phyloP scores from a whole-genome alignment of 2,113 vertebrate species.

The Neogobius melanostomus region DNA sequence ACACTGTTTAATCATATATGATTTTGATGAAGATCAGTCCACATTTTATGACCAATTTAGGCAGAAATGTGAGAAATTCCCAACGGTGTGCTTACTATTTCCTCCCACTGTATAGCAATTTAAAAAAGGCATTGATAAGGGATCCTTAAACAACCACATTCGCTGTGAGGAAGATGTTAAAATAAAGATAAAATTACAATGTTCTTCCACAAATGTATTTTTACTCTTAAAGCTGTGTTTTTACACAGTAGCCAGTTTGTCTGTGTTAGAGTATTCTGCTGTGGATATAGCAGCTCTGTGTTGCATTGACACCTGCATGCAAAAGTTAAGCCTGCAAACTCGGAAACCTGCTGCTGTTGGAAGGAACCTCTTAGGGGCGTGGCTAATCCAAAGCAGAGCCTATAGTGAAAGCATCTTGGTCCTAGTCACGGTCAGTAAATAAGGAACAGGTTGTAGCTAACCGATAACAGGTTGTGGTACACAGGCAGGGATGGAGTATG shows the following conservation, averaged over 20 bases:
- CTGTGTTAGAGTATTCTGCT: conserved; percentile 34
- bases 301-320: conserved; percentile 42
- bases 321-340: conserved; percentile 25
- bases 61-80: no score
- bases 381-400: neutral
- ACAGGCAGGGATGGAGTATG: conserved; percentile 17
- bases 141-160: no score
- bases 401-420: conserved; percentile 16
- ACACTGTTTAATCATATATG: no score
- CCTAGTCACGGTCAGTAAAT: conserved; percentile 49
- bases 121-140: no score
- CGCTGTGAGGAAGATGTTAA: no score
- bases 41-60: no score
- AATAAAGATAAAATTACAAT: no score
- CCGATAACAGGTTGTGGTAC: conserved; percentile 35
- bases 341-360: conserved; percentile 9
- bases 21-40: no score
- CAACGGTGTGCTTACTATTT: no score
- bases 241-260: neutral
- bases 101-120: no score
- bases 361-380: neutral
- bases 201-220: no score
- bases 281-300: conserved; percentile 57
- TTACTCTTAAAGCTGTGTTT: neutral
- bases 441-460: conserved; percentile 54